phyloP scores from a whole-genome alignment of 2,797 vertebrate genomes.

The Crotalus adamanteus region DNA sequence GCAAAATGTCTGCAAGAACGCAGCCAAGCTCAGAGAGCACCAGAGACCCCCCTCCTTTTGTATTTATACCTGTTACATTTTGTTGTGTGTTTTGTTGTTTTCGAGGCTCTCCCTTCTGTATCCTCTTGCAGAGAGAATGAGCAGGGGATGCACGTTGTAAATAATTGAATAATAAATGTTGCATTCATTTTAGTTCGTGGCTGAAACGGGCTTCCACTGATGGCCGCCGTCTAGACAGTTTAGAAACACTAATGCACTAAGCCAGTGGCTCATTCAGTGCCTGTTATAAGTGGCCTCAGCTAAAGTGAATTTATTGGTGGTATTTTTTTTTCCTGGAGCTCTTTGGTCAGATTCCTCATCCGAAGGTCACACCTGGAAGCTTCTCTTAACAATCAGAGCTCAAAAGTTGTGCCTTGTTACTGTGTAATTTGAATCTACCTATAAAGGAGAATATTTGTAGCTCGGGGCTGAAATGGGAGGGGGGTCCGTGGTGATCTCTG shows the following conservation, averaged over 20 bases:
- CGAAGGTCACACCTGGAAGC: neutral
- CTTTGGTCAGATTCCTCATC: slow-evolving; percentile 8
- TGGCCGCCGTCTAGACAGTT: neutral
- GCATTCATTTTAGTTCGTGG: neutral
- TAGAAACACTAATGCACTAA: neutral
- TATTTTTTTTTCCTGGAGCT: neutral
- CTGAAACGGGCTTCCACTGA: neutral
- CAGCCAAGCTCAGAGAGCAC: neutral
- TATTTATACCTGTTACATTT: neutral
- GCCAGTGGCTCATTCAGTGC: neutral
- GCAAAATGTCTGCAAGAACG: neutral
- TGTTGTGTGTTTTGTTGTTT: neutral
- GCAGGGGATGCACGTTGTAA: neutral
- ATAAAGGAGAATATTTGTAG: no score
- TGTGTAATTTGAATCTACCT: no score
- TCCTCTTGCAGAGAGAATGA: neutral
- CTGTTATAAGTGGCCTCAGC: neutral
- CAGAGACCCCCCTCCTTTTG: neutral
- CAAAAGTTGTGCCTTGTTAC: no score
- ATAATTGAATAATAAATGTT: neutral
- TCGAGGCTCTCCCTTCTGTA: neutral
- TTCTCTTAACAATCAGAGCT: no score
- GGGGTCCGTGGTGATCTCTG: no score
- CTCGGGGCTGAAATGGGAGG: no score
- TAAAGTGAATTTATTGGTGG: neutral